A percentile compares a stretch with the other conserved stretches of the same genome.
Conservation (phyloP, 92 coral and sea anemone genomes). For the Umimayanthus chanpuru region DNA sequence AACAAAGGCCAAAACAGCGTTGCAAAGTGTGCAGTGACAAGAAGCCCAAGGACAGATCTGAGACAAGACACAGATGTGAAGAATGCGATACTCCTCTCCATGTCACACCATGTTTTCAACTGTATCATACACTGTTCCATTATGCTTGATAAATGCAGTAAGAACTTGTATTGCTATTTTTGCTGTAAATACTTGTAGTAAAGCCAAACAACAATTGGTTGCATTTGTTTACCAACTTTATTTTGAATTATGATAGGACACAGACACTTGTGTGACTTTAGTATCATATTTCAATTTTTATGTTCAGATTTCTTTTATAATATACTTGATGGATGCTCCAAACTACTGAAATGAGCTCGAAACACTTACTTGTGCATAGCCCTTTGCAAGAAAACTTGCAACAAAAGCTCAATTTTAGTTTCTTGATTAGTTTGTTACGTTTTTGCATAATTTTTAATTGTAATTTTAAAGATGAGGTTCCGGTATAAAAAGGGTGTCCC, state of each 20-base stretch:
- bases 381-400: neutral
- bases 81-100: slow-evolving; percentile 14
- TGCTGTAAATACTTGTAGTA: neutral
- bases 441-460: too few relatives aligned
- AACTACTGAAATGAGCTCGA: neutral
- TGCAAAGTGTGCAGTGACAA: slow-evolving; percentile 42
- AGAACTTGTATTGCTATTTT: neutral
- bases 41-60: slow-evolving; percentile 24
- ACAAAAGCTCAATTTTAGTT: neutral
- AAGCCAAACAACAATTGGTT: too few relatives aligned
- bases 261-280: too few relatives aligned
- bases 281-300: too few relatives aligned
- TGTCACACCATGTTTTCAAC: slow-evolving; percentile 31
- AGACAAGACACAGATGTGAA: slow-evolving; percentile 35
- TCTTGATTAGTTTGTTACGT: too few relatives aligned
- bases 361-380: neutral
- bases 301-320: too few relatives aligned
- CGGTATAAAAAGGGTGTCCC: too few relatives aligned
- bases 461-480: too few relatives aligned
- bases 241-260: neutral
- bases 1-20: slow-evolving; percentile 21
- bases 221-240: too few relatives aligned
- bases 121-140: slow-evolving; percentile 13
- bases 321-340: neutral
- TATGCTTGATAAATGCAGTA: neutral